Evolutionary conservation across 2,888 invertebrate species (phyloP).

Genomic region (Phengaris alcon): DNA sequence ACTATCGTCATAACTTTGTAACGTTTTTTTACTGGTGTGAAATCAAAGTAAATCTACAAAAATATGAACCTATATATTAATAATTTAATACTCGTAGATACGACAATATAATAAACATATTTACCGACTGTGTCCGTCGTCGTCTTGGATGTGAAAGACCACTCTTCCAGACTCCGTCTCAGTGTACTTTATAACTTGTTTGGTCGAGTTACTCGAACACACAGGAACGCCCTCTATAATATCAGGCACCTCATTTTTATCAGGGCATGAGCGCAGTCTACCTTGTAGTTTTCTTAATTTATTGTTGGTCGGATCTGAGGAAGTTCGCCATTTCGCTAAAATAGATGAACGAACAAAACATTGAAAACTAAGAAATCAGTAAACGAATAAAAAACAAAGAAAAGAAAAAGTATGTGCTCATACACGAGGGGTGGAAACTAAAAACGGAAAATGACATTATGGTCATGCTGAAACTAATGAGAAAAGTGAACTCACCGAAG

Average conservation of each 20-base stretch:
- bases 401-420: background rate
- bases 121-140: conserved; percentile 60
- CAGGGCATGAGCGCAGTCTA: conserved; percentile 64
- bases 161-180: conserved; percentile 54
- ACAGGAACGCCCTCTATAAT: conserved; percentile 76
- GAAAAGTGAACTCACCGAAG: conserved; percentile 55
- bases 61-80: background rate
- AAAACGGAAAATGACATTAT: conserved; percentile 10
- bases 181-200: conserved; percentile 54
- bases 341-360: conserved; percentile 23
- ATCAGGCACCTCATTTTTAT: conserved; percentile 74
- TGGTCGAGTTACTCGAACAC: conserved; percentile 61
- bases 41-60: background rate
- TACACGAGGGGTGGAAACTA: conserved; percentile 4
- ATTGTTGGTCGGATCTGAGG: conserved; percentile 62
- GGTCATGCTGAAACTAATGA: conserved; percentile 19
- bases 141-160: conserved; percentile 63
- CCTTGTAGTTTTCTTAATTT: conserved; percentile 63
- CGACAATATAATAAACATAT: conserved; percentile 30
- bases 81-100: background rate
- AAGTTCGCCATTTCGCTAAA: conserved; percentile 64
- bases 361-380: background rate
- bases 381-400: background rate
- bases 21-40: background rate
- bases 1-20: no score